These are phyloP conservation scores for Montipora foliosa DNA, from an alignment of 64 coral and sea anemone genomes.

Conservation along the genomic window DNA sequence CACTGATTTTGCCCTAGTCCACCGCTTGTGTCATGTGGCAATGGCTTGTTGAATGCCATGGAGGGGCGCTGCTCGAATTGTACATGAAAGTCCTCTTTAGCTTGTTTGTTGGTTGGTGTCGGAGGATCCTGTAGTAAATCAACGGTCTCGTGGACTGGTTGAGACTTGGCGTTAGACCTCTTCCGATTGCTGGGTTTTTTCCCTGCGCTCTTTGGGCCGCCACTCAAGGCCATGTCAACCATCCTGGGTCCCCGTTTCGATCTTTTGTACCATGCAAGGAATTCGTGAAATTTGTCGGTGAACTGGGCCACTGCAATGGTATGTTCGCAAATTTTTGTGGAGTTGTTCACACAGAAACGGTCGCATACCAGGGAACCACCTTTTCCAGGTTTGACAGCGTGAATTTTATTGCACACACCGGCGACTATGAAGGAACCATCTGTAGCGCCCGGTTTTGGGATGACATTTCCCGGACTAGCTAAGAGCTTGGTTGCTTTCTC, in stretches of 20 bases:
- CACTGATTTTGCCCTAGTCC: neutral
- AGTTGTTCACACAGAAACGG: slow-evolving; percentile 46
- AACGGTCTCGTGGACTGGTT: slow-evolving; percentile 9
- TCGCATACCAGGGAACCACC: slow-evolving; percentile 23
- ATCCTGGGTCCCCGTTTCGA: slow-evolving; percentile 33
- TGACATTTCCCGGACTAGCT: slow-evolving; percentile 21
- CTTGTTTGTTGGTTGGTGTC: neutral
- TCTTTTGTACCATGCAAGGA: neutral
- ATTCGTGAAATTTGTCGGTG: neutral
- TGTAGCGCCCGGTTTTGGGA: slow-evolving; percentile 69
- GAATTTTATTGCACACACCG: slow-evolving; percentile 54
- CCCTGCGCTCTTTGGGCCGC: slow-evolving; percentile 24
- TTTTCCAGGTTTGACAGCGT: slow-evolving; percentile 60
- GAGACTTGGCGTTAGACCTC: slow-evolving; percentile 39
- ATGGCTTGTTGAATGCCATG: neutral
- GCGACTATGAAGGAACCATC: slow-evolving; percentile 62
- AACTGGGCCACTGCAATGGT: slow-evolving; percentile 56
- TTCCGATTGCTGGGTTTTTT: slow-evolving; percentile 49
- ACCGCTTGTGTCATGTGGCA: neutral
- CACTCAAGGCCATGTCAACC: slow-evolving; percentile 44
- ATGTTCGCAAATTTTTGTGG: slow-evolving; percentile 59
- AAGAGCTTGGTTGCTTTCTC: slow-evolving; percentile 53
- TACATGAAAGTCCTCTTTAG: neutral
- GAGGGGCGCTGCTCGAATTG: neutral
- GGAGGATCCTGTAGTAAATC: slow-evolving; percentile 42